These are phyloP conservation scores for Toxotes lorentzi DNA, from an alignment of 2,797 vertebrate genomes.

Conservation along the genomic window DNA sequence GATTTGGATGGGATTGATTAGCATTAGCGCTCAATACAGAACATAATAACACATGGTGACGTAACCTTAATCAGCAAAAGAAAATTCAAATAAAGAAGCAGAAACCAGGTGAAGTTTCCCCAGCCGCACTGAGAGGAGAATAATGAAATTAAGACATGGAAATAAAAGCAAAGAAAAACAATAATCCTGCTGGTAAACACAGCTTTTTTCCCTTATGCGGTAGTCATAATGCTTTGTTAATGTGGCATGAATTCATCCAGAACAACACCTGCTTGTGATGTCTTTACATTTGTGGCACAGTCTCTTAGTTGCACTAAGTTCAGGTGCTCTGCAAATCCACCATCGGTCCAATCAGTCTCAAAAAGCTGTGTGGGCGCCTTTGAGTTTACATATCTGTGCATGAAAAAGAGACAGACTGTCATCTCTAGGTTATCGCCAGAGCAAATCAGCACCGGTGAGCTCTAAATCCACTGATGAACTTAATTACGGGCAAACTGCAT, in stretches of 20 bases:
- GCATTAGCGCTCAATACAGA: neutral
- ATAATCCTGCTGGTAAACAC: neutral
- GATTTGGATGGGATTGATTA: neutral
- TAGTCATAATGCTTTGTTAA: neutral
- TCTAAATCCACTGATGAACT: slow-evolving; percentile 43
- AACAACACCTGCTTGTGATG: slow-evolving; percentile 25
- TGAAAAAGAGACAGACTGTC: neutral
- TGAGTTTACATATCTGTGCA: slow-evolving; percentile 22
- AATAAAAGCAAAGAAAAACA: too few species aligned
- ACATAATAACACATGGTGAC: neutral
- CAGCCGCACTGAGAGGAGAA: neutral
- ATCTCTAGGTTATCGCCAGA: slow-evolving; percentile 16
- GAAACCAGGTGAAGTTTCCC: neutral
- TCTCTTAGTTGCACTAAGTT: slow-evolving; percentile 26
- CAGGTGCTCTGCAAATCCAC: slow-evolving; percentile 34
- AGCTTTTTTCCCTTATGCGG: neutral
- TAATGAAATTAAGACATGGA: neutral
- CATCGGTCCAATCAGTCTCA: slow-evolving; percentile 34
- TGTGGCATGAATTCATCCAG: slow-evolving; percentile 10
- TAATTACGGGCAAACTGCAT: slow-evolving; percentile 47
- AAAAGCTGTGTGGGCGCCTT: neutral
- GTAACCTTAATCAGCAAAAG: neutral
- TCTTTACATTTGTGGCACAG: slow-evolving; percentile 26
- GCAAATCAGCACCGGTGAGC: slow-evolving; percentile 14
- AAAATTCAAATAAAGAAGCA: neutral